Percentiles rank a stretch among this genome's conserved stretches.
Conservation (phyloP, 2,888 invertebrate genomes). For the Drosophila atripex region DNA sequence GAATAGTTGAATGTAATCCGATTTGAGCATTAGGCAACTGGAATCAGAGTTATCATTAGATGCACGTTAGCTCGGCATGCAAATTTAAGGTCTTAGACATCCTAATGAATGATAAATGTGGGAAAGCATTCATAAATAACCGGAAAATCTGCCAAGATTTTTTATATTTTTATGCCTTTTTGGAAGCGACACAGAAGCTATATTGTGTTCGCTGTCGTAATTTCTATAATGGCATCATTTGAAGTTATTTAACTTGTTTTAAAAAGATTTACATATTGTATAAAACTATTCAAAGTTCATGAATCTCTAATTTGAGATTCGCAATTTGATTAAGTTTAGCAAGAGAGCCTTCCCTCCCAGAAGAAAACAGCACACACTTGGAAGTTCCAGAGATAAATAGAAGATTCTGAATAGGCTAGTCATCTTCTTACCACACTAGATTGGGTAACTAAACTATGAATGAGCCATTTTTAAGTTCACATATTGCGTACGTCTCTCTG, state of each 20-base stretch:
- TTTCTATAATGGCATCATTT: background rate
- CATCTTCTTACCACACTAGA: constrained; percentile 12
- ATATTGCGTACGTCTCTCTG: constrained; percentile 11
- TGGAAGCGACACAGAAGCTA: background rate
- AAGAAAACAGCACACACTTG: no score
- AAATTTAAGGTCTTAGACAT: constrained; percentile 31
- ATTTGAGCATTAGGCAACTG: constrained; percentile 29
- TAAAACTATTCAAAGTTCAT: background rate
- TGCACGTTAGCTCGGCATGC: constrained; percentile 47
- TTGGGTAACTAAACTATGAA: constrained; percentile 36
- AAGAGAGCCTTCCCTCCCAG: background rate
- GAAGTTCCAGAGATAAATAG: background rate
- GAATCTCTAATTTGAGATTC: background rate
- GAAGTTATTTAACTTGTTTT: background rate
- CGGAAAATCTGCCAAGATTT: no score
- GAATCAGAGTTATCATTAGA: constrained; percentile 57
- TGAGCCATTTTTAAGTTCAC: constrained; percentile 2
- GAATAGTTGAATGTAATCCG: background rate
- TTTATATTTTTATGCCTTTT: background rate
- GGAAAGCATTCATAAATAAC: constrained; percentile 17
- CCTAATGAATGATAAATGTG: constrained; percentile 45
- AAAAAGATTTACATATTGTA: background rate
- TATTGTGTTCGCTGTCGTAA: background rate
- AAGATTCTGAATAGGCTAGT: background rate
- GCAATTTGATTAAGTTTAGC: background rate